Percentiles rank a stretch among this genome's conserved stretches.
These are phyloP conservation scores for Cistogaster globosa DNA, from an alignment of 2,888 invertebrate species.

Conservation along the genomic window DNA sequence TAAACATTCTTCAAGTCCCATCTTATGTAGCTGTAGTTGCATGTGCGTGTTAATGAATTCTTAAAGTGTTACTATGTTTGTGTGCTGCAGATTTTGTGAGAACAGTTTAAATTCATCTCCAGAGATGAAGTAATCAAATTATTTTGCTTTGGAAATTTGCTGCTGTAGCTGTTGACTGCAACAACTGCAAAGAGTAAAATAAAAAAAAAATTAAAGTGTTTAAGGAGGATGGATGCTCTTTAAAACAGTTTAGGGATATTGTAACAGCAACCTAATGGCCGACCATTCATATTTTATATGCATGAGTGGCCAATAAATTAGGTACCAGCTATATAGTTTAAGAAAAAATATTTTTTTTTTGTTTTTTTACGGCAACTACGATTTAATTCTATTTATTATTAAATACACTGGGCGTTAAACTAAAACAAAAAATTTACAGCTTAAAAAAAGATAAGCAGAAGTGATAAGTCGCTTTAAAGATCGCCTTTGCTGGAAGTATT, in stretches of 20 bases:
- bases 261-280: neutral
- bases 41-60: neutral
- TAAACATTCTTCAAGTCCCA: conserved; percentile 3
- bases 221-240: neutral
- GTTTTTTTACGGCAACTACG: too few species aligned
- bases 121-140: conserved; percentile 74
- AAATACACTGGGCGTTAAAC: too few species aligned
- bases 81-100: conserved; percentile 35
- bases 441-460: too few species aligned
- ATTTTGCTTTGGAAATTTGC: conserved; percentile 56
- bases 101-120: conserved; percentile 75
- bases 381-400: too few species aligned
- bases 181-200: conserved; percentile 13
- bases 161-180: conserved; percentile 36
- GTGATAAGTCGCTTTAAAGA: too few species aligned
- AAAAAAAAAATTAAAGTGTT: conserved; percentile 5
- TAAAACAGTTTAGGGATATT: neutral
- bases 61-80: conserved; percentile 19
- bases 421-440: too few species aligned
- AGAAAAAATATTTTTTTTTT: too few species aligned
- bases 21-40: conserved; percentile 8
- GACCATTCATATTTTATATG: neutral
- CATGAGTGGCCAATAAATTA: neutral
- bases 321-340: too few species aligned
- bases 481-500: too few species aligned